Evolutionary conservation across 2,888 invertebrate genomes (phyloP).

Genomic region (Drosophila tanythrix): DNA sequence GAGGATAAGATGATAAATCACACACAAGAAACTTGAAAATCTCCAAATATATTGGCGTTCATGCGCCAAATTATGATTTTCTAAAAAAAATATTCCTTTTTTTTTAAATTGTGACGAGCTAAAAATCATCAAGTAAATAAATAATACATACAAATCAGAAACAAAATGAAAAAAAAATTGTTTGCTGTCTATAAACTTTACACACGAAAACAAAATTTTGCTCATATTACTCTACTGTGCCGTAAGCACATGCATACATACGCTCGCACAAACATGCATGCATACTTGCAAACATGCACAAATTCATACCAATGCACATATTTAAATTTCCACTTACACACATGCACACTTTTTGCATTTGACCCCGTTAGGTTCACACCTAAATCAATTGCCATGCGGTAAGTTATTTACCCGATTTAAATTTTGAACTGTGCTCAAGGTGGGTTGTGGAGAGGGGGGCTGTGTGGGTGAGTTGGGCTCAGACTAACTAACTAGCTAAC

Average conservation of each 20-base stretch:
- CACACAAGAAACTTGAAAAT: slow-evolving; percentile 19
- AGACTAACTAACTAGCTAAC: slow-evolving; percentile 2
- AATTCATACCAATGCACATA: not conserved
- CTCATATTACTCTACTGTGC: not conserved
- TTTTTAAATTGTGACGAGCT: not conserved
- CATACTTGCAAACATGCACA: not conserved
- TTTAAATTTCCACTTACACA: not conserved
- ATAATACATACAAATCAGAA: not conserved
- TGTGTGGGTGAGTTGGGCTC: not conserved
- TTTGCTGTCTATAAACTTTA: not conserved
- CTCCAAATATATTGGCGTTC: slow-evolving; percentile 18
- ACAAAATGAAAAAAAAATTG: not conserved
- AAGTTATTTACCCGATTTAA: slow-evolving; percentile 42
- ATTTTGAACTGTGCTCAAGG: slow-evolving; percentile 18
- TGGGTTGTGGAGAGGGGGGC: not conserved
- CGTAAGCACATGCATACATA: slow-evolving; percentile 5
- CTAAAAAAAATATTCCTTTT: not conserved
- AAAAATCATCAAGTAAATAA: not conserved
- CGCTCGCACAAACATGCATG: not conserved
- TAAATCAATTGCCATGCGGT: slow-evolving; percentile 46
- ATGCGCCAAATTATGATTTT: slow-evolving; percentile 16
- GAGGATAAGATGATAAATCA: slow-evolving; percentile 2
- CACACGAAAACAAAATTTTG: not conserved
- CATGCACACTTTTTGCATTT: slow-evolving; percentile 39
- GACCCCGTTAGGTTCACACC: slow-evolving; percentile 65